phyloP scores from a whole-genome alignment of 1,140 invertebrate genomes.

The Sminthurinus signatus region DNA sequence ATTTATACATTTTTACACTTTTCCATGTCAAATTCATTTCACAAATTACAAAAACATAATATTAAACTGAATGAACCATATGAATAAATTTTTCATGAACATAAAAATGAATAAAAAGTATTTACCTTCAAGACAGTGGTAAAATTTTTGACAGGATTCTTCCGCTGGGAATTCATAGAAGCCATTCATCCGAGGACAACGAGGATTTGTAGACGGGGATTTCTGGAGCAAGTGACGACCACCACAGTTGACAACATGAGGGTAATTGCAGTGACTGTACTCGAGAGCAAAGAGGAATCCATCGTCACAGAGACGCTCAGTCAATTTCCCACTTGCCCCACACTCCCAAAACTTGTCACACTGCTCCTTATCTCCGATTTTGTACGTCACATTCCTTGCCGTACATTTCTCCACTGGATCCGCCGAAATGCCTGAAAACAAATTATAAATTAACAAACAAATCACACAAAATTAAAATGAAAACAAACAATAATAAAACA shows the following conservation, averaged over 20 bases:
- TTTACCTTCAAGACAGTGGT: slow-evolving; percentile 43
- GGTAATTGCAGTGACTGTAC: slow-evolving; percentile 45
- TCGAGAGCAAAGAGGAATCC: slow-evolving; percentile 46
- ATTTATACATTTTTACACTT: no score
- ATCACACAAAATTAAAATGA: not conserved
- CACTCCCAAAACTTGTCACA: slow-evolving; percentile 49
- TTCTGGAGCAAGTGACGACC: slow-evolving; percentile 45
- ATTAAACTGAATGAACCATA: no score
- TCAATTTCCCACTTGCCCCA: slow-evolving; percentile 38
- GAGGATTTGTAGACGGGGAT: slow-evolving; percentile 41
- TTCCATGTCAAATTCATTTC: no score
- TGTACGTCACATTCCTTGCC: slow-evolving; percentile 35
- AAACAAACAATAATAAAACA: not conserved
- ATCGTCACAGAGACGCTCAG: slow-evolving; percentile 47
- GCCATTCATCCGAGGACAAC: slow-evolving; percentile 45
- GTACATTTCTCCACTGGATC: slow-evolving; percentile 20
- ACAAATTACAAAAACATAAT: no score
- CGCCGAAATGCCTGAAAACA: not conserved
- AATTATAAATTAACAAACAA: not conserved
- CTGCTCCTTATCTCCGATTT: slow-evolving; percentile 44
- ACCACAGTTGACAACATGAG: slow-evolving; percentile 46
- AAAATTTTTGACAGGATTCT: slow-evolving; percentile 46
- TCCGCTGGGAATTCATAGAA: slow-evolving; percentile 43
- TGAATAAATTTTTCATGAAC: no score
- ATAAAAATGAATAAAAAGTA: no score